Evolutionary conservation across 2,888 invertebrate genomes (phyloP), one percentile per base, ranked within the genome.

Genomic region (Drosophila demipolita): DNA sequence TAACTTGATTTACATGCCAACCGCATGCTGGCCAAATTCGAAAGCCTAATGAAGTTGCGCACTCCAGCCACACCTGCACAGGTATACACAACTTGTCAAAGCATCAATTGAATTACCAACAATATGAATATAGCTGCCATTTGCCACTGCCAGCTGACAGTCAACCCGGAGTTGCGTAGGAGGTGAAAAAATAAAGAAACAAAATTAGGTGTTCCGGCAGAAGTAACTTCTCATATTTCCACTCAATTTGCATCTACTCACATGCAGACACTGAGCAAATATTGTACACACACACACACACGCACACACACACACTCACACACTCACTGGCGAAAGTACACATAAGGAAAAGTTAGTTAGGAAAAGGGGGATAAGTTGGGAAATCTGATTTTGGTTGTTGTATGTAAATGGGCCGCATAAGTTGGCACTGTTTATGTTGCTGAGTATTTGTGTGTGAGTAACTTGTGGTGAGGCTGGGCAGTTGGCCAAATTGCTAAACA

Each of bases 401-500:
- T 26, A 38, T n/a, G 26, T 7, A 38, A 54, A 50, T 65, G 59
- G 17, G 36, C 36, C 36, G 61, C 70, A 52, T n/a, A 42, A 61
- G 70, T n/a, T 42, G 23, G 15, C 54, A 40, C 48, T 69, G 53
- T 49, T 69, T 69, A 38, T 54, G 20, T 29, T 6, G 5, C n/a
- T 23, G 23, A 23, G 23, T 23, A 1, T 23, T 23, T 23, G 23
- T 23, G 36, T 26, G 35, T 33, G n/a, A 36, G 33, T 35, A 15
- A 29, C 29, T 29, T 49, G 23, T 15, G 35, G n/a, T 40, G 20
- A 32, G n/a, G 32, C 42, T 48, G n/a, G 53, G 49, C 59, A 78
- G 54, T 62, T 54, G 55, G 60, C 50, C 32, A 55, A 78, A 64
- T 60, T 69, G 69, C 68, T 81, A 71, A 86, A 59, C 66, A 72